These are phyloP conservation scores for Eolophus roseicapilla DNA, from an alignment of 2,113 vertebrate species.

Conservation along the genomic window DNA sequence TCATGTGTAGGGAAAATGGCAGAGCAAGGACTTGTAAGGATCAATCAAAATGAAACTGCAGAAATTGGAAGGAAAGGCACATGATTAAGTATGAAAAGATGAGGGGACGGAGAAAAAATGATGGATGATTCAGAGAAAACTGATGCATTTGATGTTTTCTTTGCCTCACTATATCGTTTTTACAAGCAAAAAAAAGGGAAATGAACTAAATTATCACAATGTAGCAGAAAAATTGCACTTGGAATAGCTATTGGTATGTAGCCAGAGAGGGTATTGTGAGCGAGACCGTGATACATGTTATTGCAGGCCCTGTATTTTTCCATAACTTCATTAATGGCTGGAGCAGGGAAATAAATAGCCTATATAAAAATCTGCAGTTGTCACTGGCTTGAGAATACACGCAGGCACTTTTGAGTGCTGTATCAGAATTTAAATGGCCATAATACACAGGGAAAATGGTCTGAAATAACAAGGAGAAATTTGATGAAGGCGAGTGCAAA, in stretches of 20 bases:
- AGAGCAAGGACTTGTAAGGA: not conserved
- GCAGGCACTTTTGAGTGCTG: not conserved
- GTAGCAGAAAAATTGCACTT: not conserved
- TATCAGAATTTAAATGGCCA: not conserved
- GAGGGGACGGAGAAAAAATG: not conserved
- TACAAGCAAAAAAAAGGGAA: not conserved
- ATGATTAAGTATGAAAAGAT: constrained; percentile 46
- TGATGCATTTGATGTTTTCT: constrained; percentile 6
- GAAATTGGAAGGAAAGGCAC: not conserved
- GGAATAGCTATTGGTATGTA: not conserved
- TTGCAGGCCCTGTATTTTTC: not conserved
- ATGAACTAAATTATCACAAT: not conserved
- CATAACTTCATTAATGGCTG: not conserved
- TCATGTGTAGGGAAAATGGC: not conserved
- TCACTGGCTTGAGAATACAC: not conserved
- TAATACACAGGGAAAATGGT: not conserved
- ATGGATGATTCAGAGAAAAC: constrained; percentile 42
- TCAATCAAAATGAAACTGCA: constrained; percentile 16
- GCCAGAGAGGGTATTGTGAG: not conserved
- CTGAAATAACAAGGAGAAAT: constrained; percentile 8
- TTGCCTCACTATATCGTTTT: not conserved
- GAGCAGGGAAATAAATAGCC: not conserved
- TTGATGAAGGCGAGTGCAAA: not conserved
- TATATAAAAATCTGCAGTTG: not conserved
- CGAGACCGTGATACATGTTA: not conserved